Evolutionary conservation across 2,113 vertebrate genomes (phyloP), one percentile per base, ranked within the genome.

Genomic region (Sterrhoptilus dennistouni): DNA sequence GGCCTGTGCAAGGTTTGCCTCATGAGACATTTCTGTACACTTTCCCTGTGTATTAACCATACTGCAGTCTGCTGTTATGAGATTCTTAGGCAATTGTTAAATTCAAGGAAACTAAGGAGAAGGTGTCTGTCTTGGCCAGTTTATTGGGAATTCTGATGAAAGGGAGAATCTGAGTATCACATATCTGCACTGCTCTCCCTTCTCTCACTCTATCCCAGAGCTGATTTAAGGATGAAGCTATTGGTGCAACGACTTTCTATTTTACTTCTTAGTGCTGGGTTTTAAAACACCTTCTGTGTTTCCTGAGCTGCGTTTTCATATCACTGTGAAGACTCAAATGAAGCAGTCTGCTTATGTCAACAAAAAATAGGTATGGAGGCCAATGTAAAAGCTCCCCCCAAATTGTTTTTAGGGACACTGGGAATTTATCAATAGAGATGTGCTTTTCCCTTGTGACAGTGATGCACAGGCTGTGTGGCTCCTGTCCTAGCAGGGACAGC

Each of bases 11-110:
- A 57, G 33, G 45, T 92, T 75, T 91, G 14, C 22, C 33, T 38
- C 45, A 11, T 5, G 23, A 82, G 60, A 47, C 4, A 3, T 11
- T 40, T 65, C 44, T 52, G 71, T 47, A n/a, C 3, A 22, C 31
- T n/a, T 80, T 81, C 96, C 89, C 84, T 40, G 10, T 83, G 83
- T 69, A 69, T 97, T 97, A 94, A 91, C 95, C 91, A 79, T 89
- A 68, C 74, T 92, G 85, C 85, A 95, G 44, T 93, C 83, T 94
- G 75, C 83, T 95, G 66, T 95, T 95, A 87, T 53, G 88, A 79
- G 95, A 19, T 95, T 96, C 92, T 97, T 64, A 47, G 87, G 90
- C 68, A 93, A 91, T 85, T 59, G 52, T 69, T 95, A 69, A 96
- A 95, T 74, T 82, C 79, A 90, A 63, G 71, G 83, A 92, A 94